phyloP scores from a whole-genome alignment of 2,797 vertebrate genomes.

The Argyrosomus regius region DNA sequence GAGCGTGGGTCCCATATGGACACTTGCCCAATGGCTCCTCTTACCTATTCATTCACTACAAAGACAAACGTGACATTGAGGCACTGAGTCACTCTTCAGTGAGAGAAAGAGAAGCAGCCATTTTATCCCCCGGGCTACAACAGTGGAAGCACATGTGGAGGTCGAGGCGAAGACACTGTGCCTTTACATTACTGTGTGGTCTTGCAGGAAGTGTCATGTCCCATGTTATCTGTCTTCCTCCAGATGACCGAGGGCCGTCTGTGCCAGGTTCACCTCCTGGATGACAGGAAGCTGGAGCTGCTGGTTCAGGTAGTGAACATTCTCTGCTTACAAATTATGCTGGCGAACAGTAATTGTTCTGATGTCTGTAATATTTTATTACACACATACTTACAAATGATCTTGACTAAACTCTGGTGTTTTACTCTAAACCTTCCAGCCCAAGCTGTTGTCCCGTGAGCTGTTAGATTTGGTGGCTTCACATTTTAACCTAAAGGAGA shows the following conservation, averaged over 20 bases:
- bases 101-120: background rate
- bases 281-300: conserved; percentile 95
- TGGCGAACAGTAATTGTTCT: background rate
- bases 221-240: conserved; percentile 44
- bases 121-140: conserved; percentile 24
- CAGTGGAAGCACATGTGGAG: conserved; percentile 17
- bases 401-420: conserved; percentile 13
- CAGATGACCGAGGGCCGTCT: conserved; percentile 98
- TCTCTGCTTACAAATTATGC: background rate
- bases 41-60: conserved; percentile 57
- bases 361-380: background rate
- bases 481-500: conserved; percentile 98
- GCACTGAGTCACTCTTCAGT: conserved; percentile 30
- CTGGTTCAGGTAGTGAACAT: conserved; percentile 92
- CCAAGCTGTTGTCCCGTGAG: conserved; percentile 95
- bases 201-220: conserved; percentile 10
- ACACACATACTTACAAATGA: background rate
- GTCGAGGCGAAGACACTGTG: background rate
- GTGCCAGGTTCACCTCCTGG: conserved; percentile 95
- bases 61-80: conserved; percentile 46
- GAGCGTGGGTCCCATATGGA: background rate
- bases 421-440: conserved; percentile 80
- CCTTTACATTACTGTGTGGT: background rate
- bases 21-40: conserved; percentile 16
- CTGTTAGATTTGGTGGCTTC: conserved; percentile 96